Evolutionary conservation across 2,797 vertebrate genomes (phyloP), one percentile per base, ranked within the genome.

Genomic region (Choloepus didactylus): DNA sequence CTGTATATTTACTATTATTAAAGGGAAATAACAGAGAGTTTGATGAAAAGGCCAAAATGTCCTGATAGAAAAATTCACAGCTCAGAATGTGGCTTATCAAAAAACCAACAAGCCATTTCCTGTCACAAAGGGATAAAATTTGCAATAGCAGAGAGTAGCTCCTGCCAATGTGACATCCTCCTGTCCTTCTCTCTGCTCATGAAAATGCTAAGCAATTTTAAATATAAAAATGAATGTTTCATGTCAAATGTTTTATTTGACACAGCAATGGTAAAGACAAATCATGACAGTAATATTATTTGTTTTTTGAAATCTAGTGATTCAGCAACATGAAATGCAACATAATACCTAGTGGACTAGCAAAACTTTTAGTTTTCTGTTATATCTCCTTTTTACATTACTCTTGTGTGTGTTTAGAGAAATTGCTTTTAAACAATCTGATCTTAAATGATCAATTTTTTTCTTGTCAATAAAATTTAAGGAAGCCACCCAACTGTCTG

Each of bases 371-470:
- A 73, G 92, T 89, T 96, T 94, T 94, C 91, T 93, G 29, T 84
- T 94, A 27, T 70, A 67, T 73, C 82, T 95, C 59, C 69, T 64
- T 93, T 93, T 89, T 79, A 72, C 3, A 66, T 92, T 66, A 80
- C 82, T 86, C 73, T 46, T 84, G 85, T 73, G 81, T 62, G 31
- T 85, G 72, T 93, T 97, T 92, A 92, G 67, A 96, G 70, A 95
- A 92, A 95, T 73, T 95, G 73, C 73, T 96, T 96, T 95, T n/a
- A 95, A 94, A 56, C 72, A 92, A 83, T 84, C 60, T 95, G 80
- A 72, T 91, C 91, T 97, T 95, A 69, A 60, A 35, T 59, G 89
- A 92, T 95, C 96, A 91, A 92, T 85, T 96, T 95, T 95, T 96
- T 76, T 72, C 91, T 94, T 83, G 49, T 97, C 67, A 88, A 69